Conservation (phyloP, 2,113 vertebrate species). For the Trematocara nigrifrons region DNA sequence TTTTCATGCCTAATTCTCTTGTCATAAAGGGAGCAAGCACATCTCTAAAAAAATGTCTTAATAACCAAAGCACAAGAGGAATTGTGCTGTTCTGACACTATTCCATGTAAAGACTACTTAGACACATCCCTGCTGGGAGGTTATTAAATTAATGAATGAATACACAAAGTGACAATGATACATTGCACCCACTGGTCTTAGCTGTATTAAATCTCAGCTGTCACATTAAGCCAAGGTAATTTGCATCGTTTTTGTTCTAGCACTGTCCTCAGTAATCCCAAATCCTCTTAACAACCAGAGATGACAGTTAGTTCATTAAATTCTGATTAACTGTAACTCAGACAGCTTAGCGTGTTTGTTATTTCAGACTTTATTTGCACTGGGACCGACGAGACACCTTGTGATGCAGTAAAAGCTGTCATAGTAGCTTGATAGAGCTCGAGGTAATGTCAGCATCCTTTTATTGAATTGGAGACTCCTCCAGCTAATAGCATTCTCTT, state of each 20-base stretch:
- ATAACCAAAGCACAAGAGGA: background rate
- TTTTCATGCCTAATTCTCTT: background rate
- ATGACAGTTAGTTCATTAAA: constrained; percentile 59
- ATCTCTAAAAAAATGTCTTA: background rate
- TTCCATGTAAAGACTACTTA: background rate
- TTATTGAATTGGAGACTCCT: constrained; percentile 12
- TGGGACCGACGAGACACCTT: background rate
- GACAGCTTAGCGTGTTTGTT: constrained; percentile 33
- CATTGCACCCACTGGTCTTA: background rate
- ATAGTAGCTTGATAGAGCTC: background rate
- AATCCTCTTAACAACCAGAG: constrained; percentile 41
- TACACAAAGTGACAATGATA: constrained; percentile 4
- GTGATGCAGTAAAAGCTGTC: background rate
- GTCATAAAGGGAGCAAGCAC: background rate
- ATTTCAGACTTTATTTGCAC: constrained; percentile 50
- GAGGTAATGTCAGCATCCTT: constrained; percentile 2
- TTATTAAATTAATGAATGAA: background rate
- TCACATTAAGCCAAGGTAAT: background rate
- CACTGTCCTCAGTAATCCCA: constrained; percentile 16
- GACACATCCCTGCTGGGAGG: background rate
- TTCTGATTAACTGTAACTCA: constrained; percentile 45
- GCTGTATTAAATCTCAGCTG: constrained; percentile 28
- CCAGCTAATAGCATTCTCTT: background rate
- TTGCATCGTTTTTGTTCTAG: constrained; percentile 6
- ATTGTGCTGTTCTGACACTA: background rate